Percentiles rank a stretch among this genome's conserved stretches.
Conservation (phyloP, 2,888 invertebrate species). For the Lasius platythorax region DNA sequence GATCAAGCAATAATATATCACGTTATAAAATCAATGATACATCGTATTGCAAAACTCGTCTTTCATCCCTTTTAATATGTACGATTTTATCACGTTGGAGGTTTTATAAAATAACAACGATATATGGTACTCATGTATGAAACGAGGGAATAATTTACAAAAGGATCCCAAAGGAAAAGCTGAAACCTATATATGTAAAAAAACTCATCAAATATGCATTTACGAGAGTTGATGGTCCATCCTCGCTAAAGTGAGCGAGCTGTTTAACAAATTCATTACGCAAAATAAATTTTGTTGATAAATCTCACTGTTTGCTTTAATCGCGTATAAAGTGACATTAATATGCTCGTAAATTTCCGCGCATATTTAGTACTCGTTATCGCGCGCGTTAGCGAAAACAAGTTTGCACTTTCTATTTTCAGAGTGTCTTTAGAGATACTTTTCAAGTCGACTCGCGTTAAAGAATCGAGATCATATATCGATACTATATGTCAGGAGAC, state of each 20-base stretch:
- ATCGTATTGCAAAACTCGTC: neutral
- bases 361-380: conserved; percentile 24
- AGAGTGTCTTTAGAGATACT: neutral
- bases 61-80: neutral
- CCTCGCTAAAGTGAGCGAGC: neutral
- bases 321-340: conserved; percentile 18
- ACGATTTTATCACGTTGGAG: neutral
- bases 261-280: conserved; percentile 25
- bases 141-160: neutral
- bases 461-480: conserved; percentile 13
- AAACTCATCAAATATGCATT: conserved; percentile 17
- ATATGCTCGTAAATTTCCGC: conserved; percentile 35
- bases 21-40: neutral
- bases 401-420: neutral
- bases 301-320: conserved; percentile 31
- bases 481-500: neutral
- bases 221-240: conserved; percentile 2
- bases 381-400: neutral
- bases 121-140: neutral
- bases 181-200: neutral
- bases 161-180: neutral
- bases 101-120: conserved; percentile 15
- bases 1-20: conserved; percentile 19
- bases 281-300: conserved; percentile 27
- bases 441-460: neutral